Evolutionary conservation across 2,797 vertebrate genomes (phyloP).

Genomic region (Syndactyla subalaris): DNA sequence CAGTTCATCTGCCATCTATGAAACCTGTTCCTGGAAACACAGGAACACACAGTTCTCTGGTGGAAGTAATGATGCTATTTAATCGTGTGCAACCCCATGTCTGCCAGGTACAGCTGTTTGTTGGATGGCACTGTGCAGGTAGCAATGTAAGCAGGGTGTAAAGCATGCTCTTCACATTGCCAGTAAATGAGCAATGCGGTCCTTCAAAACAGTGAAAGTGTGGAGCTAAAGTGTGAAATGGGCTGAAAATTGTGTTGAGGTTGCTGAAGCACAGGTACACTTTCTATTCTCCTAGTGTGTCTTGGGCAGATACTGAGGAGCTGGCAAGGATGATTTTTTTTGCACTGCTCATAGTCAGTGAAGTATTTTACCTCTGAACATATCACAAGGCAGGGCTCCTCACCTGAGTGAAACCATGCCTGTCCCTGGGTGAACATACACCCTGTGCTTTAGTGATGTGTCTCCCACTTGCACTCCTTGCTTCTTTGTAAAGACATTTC

Average conservation of each 20-base stretch:
- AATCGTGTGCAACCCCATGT: neutral
- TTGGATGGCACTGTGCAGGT: neutral
- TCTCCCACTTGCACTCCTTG: neutral
- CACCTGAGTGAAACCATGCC: accelerated
- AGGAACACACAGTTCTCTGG: neutral
- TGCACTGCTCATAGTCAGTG: neutral
- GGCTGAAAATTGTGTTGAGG: neutral
- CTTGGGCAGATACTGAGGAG: neutral
- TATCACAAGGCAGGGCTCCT: neutral
- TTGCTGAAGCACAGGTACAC: neutral
- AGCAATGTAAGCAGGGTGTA: neutral
- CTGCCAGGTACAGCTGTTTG: neutral
- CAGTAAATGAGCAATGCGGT: accelerated
- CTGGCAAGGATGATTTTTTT: neutral
- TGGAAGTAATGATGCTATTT: neutral
- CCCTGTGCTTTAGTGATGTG: neutral
- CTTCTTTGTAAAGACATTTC: neutral
- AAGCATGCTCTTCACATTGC: neutral
- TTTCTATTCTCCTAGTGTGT: neutral
- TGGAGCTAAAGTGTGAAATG: neutral
- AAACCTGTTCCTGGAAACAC: neutral
- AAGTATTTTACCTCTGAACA: neutral
- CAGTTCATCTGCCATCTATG: neutral
- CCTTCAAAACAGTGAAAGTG: neutral
- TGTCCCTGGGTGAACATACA: neutral